Percentiles rank a stretch among this genome's conserved stretches.
Conservation (phyloP, 1,140 invertebrate species). For the Formica selysi region DNA sequence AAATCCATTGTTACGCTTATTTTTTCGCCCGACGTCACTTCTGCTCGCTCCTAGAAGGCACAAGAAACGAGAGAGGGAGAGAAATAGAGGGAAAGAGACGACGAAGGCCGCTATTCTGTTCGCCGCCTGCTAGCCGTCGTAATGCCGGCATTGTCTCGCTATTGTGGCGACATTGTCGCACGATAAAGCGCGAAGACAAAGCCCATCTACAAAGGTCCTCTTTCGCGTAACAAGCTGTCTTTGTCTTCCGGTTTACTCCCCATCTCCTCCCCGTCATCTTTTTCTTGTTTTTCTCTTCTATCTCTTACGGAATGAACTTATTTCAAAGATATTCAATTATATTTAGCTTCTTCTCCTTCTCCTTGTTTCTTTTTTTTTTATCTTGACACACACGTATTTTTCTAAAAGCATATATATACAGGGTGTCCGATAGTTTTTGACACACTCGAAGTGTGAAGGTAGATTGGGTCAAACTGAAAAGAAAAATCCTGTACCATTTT, state of each 20-base stretch:
- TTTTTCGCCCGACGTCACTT: constrained; percentile 79
- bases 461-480: too few species aligned
- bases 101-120: constrained; percentile 47
- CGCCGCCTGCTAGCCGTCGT: constrained; percentile 77
- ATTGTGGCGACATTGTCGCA: constrained; percentile 82
- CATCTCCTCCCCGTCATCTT: not conserved
- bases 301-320: constrained; percentile 25
- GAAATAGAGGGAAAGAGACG: constrained; percentile 6
- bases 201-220: constrained; percentile 78
- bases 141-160: constrained; percentile 79
- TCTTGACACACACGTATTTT: not conserved
- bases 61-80: constrained; percentile 41
- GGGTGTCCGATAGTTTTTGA: too few species aligned
- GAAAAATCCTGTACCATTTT: too few species aligned
- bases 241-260: constrained; percentile 71
- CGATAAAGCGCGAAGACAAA: constrained; percentile 82
- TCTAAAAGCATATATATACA: too few species aligned
- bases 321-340: constrained; percentile 55
- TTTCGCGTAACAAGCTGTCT: constrained; percentile 78
- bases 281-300: constrained; percentile 28
- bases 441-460: too few species aligned
- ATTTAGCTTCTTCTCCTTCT: not conserved
- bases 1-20: constrained; percentile 80
- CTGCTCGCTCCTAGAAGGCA: constrained; percentile 61
- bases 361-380: too few species aligned